Base-by-base conservation (phyloP, 2,113 vertebrate species). In the Ciconia boyciana region DNA sequence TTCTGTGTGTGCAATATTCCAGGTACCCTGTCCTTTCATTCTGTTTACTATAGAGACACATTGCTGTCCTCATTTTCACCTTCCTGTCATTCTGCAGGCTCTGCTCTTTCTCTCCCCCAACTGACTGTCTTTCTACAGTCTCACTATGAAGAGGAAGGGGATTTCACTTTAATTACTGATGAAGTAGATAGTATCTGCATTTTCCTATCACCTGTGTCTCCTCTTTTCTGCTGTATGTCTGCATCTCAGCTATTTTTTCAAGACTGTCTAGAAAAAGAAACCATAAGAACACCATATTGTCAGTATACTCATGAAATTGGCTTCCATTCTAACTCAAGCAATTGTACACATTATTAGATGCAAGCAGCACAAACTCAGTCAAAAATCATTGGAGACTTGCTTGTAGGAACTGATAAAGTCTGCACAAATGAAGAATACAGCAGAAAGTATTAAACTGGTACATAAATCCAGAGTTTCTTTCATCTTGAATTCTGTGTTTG, bases 321-420 rank as follows among this genome's bases (percentile, higher is more conserved):
- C 46, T 94, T 90, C 49, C 34, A 52, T 69, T 29, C 18, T 49
- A 69, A 74, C 31, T 74, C 46, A 62, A 36, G 51, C 21, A 80
- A 9, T 64, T 0, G 0, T 17, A 4, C 29, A 9, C 0, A 0
- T 51, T 5, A 48, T 64, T 79, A 83, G 54, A 43, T 80, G 15
- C 14, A 72, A 60, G 16, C 52, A 93, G n/a, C 31, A 76, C 41
- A 60, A 49, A 49, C 44, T 74, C 22, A 10, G 32, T 16, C 6
- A 70, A 60, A 80, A 61, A 13, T 41, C 2, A 1, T 39, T 60
- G 55, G 29, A 75, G 39, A 13, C 13, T n/a, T 68, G 32, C 25
- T 39, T 57, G 21, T 60, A 61, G 64, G 31, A 80, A 39, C 20
- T 31, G 13, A 46, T 66, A 6, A 74, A 78, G 46, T 15, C 57